Evolutionary conservation across 1,140 invertebrate genomes (phyloP), one percentile per base, ranked within the genome.

Genomic region (Theocolax elegans): DNA sequence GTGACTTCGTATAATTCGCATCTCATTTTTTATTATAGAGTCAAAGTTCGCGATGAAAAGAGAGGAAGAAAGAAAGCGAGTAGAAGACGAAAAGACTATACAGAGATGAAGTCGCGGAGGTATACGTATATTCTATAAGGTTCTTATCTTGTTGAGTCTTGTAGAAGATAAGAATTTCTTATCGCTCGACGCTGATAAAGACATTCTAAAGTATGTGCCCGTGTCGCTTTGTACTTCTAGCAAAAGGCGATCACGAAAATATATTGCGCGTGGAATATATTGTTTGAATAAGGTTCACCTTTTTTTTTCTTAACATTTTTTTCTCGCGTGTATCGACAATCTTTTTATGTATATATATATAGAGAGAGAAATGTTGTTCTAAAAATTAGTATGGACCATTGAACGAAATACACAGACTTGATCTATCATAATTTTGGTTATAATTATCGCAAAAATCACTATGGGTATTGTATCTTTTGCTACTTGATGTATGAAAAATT

Each of bases 81-180:
- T 13, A 19, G 3, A n/a, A 35, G 17, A 17, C n/a, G 48, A 51
- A 23, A 23, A 51, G 25, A 25, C 7, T 19, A 49, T 42, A 42
- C 7, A n/a, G 15, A 42, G 64, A 56, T 53, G 31, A 25, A 21
- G 35, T 38, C 21, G 51, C 38, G n/a, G 29, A 46, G 49, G 38
- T 35, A 35, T 6, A 44, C 42, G 7, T 7, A 19, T n/a, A 63
- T 65, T 65, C 35, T 40, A 13, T 21, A 23, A 46, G 31, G 25
- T 15, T 68, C 66, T 68, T 68, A 68, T 68, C 66, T 68, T 60
- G 35, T 60, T 60, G 44, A 68, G 66, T 68, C 56, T 68, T 44
- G 54, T 27, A 12, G 31, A 2, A 48, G 66, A 68, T 68, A 64
- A 70, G 31, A n/a, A 35, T 13, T 54, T 58, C 27, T 64, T 70